Evolutionary conservation across 2,797 vertebrate genomes (phyloP).

Genomic region (Odontamblyopus rebecca): DNA sequence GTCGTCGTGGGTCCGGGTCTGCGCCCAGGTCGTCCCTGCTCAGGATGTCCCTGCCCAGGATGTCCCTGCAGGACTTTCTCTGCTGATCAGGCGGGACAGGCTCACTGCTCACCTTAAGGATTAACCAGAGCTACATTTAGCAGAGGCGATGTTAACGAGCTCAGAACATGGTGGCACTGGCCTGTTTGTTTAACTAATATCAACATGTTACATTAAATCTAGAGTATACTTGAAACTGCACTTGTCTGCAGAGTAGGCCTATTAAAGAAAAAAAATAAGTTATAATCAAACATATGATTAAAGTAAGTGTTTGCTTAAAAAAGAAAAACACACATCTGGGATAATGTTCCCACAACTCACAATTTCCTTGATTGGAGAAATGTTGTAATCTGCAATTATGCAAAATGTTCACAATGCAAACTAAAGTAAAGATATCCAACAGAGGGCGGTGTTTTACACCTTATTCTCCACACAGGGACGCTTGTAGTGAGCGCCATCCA

Average conservation of each 20-base stretch:
- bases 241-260: background rate
- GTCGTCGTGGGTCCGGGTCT: constrained; percentile 45
- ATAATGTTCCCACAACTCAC: background rate
- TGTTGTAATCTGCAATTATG: background rate
- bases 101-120: constrained; percentile 65
- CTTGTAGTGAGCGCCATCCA: background rate
- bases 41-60: background rate
- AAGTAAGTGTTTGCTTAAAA: background rate
- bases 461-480: background rate
- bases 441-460: background rate
- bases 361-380: background rate
- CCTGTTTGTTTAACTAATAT: background rate
- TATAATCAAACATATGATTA: background rate
- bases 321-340: too few species aligned
- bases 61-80: constrained; percentile 55
- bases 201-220: background rate
- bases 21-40: constrained; percentile 8
- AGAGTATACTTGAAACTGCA: background rate
- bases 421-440: background rate
- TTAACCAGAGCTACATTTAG: constrained; percentile 74
- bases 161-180: constrained; percentile 3
- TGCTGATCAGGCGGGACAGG: constrained; percentile 36
- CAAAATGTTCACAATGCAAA: too few species aligned
- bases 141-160: constrained; percentile 49
- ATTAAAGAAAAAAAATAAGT: background rate